These are phyloP conservation scores for Rhinoraja longicauda DNA, from an alignment of 2,797 vertebrate species.

Conservation along the genomic window DNA sequence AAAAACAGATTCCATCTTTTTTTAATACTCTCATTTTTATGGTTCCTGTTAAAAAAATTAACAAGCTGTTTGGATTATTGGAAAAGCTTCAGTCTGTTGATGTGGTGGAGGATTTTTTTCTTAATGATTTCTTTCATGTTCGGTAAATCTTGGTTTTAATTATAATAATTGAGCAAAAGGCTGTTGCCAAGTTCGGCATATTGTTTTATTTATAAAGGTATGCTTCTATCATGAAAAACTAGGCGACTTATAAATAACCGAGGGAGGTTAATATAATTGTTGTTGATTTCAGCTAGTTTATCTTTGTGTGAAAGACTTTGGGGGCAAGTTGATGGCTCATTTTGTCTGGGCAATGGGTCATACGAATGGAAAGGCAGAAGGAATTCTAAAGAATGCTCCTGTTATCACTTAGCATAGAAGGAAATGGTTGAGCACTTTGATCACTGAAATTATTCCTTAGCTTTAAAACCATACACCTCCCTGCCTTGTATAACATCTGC, in stretches of 20 bases:
- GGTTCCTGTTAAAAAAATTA: constrained; percentile 30
- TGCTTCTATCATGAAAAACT: constrained; percentile 34
- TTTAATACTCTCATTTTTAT: constrained; percentile 32
- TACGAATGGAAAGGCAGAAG: background rate
- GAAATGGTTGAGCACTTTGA: background rate
- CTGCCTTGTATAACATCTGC: background rate
- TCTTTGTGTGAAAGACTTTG: constrained; percentile 1
- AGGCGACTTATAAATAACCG: constrained; percentile 9
- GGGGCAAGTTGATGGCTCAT: background rate
- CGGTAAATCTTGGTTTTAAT: constrained; percentile 37
- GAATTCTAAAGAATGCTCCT: background rate
- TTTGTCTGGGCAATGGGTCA: background rate
- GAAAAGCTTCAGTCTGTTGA: constrained; percentile 33
- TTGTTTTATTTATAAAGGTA: constrained; percentile 39
- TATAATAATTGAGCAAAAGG: constrained; percentile 35
- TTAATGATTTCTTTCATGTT: constrained; percentile 35
- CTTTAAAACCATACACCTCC: constrained; percentile 1
- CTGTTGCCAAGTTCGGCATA: constrained; percentile 36
- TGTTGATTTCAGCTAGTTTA: constrained; percentile 2
- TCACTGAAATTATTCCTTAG: background rate
- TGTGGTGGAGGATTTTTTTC: constrained; percentile 14
- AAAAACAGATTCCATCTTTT: constrained; percentile 33
- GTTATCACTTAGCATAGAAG: background rate
- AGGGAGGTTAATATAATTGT: background rate
- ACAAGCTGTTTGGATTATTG: constrained; percentile 34